phyloP scores from a whole-genome alignment of 2,797 vertebrate species.

The Enteromius anoplus region DNA sequence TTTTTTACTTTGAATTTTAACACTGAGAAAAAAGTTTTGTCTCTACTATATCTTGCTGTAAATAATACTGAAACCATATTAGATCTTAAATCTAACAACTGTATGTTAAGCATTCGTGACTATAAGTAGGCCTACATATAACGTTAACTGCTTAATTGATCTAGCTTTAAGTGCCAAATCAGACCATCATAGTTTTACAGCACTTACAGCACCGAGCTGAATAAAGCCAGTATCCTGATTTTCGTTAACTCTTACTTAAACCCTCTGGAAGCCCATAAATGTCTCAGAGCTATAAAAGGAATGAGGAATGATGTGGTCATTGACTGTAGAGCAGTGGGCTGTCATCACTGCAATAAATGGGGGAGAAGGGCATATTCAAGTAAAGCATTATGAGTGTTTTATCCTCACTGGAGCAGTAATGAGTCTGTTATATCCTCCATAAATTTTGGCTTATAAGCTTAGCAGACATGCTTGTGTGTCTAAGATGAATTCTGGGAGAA shows the following conservation, averaged over 20 bases:
- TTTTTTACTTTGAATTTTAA: slow-evolving; percentile 68
- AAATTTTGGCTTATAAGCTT: slow-evolving; percentile 74
- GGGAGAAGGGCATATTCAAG: slow-evolving; percentile 63
- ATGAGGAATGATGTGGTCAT: slow-evolving; percentile 77
- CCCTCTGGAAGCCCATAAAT: slow-evolving; percentile 75
- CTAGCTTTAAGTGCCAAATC: neutral
- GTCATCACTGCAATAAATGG: slow-evolving; percentile 66
- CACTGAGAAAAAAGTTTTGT: slow-evolving; percentile 60
- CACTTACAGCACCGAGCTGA: slow-evolving; percentile 64
- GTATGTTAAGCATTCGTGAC: neutral
- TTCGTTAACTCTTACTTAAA: slow-evolving; percentile 71
- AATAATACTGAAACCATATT: neutral
- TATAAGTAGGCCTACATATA: neutral
- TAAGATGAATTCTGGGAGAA: slow-evolving; percentile 19
- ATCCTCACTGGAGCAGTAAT: slow-evolving; percentile 72
- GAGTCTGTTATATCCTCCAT: slow-evolving; percentile 76
- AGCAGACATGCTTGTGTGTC: slow-evolving; percentile 61
- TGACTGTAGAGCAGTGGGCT: slow-evolving; percentile 69
- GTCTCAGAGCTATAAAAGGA: slow-evolving; percentile 71
- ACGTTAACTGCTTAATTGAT: slow-evolving; percentile 12
- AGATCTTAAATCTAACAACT: neutral
- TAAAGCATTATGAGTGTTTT: slow-evolving; percentile 67
- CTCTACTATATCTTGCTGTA: neutral
- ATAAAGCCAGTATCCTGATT: slow-evolving; percentile 61
- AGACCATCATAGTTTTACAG: neutral